phyloP scores from a whole-genome alignment of 2,888 invertebrate genomes.

The Iselma pallidipennis region DNA sequence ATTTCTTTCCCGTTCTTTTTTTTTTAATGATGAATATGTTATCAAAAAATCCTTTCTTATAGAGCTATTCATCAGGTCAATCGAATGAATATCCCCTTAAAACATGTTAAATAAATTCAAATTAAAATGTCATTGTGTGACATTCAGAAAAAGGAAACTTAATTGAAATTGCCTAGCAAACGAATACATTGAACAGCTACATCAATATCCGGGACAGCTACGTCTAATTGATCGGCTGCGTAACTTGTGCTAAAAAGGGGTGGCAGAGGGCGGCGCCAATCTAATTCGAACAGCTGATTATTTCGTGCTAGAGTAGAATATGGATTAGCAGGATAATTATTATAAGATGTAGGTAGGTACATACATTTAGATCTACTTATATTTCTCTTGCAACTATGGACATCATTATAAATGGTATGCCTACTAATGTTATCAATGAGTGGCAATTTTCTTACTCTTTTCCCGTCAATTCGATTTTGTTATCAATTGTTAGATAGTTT shows the following conservation, averaged over 20 bases:
- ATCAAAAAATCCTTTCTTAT: conserved; percentile 22
- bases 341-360: too few species aligned
- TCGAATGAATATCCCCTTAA: too few species aligned
- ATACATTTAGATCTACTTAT: too few species aligned
- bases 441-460: neutral
- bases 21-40: neutral
- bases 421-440: neutral
- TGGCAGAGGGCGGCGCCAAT: conserved; percentile 6
- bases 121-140: conserved; percentile 51
- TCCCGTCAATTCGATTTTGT: neutral
- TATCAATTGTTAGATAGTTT: neutral
- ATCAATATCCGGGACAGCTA: conserved; percentile 50
- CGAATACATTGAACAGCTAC: conserved; percentile 50
- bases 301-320: neutral
- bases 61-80: conserved; percentile 16
- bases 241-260: conserved; percentile 16
- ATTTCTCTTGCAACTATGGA: too few species aligned
- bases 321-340: neutral
- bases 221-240: conserved; percentile 48
- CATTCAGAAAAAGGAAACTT: conserved; percentile 37
- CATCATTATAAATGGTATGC: too few species aligned
- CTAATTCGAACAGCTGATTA: neutral
- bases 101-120: conserved; percentile 46
- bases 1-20: neutral
- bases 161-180: conserved; percentile 49